A percentile compares a stretch with the other conserved stretches of the same genome.
Conservation (phyloP, 2,888 invertebrate species). For the Lochmaea capreae region DNA sequence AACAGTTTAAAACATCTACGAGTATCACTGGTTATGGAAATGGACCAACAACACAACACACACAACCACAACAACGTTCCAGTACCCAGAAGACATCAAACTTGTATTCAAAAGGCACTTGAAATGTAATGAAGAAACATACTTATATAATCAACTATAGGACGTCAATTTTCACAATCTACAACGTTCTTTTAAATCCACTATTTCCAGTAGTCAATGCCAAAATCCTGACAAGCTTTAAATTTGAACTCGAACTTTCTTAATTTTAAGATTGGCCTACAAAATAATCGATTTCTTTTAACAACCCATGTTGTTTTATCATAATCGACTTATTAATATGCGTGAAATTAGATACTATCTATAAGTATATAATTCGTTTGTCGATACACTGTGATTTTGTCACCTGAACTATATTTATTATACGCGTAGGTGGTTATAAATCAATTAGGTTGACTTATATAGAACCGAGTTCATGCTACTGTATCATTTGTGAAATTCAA, state of each 20-base stretch:
- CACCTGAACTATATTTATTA: conserved; percentile 2
- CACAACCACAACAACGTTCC: no score
- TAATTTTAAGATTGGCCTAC: not conserved
- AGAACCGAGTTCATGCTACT: not conserved
- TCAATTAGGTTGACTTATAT: conserved; percentile 5
- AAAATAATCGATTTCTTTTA: not conserved
- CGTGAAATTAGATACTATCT: not conserved
- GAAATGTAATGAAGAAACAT: no score
- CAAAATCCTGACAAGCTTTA: not conserved
- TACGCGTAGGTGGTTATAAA: conserved; percentile 9
- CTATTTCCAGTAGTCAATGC: not conserved
- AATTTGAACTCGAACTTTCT: not conserved
- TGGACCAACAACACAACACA: no score
- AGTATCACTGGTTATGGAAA: no score
- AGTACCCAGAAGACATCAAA: no score
- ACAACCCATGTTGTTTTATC: not conserved
- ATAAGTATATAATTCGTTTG: conserved; percentile 1
- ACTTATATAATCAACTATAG: no score
- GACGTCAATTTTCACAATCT: no score
- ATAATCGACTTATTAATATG: conserved; percentile 6
- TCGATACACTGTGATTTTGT: conserved; percentile 6
- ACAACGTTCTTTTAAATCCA: no score
- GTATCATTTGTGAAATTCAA: conserved; percentile 7
- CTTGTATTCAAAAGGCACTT: no score
- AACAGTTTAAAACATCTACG: no score